Conservation (phyloP, 2,113 vertebrate genomes). For the Pelvicachromis taeniatus region DNA sequence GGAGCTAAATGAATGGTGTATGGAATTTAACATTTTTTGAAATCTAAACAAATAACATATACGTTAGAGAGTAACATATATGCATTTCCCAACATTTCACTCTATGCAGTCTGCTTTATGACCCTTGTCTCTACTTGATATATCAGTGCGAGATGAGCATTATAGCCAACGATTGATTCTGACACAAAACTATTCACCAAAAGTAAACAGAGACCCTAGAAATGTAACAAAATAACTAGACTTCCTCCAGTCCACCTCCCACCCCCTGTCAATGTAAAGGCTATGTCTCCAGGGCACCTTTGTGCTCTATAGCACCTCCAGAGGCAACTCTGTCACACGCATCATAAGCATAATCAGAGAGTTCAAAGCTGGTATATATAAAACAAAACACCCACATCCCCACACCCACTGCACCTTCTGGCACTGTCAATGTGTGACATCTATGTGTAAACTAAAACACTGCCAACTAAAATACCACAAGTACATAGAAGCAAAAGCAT, state of each 20-base stretch:
- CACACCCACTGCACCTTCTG: conserved; percentile 61
- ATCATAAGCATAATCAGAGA: conserved; percentile 61
- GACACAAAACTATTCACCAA: neutral
- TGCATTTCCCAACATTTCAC: neutral
- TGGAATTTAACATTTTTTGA: neutral
- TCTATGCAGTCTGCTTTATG: neutral
- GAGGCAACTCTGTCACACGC: conserved; percentile 63
- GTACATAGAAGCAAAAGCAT: neutral
- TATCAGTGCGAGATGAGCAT: neutral
- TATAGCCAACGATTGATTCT: neutral
- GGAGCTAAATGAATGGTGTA: neutral
- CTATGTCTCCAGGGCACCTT: conserved; percentile 21
- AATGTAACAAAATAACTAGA: neutral
- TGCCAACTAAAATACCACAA: conserved; percentile 9
- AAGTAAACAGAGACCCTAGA: neutral
- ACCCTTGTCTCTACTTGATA: neutral
- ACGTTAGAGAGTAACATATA: neutral
- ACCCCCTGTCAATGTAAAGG: neutral
- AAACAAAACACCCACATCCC: conserved; percentile 66
- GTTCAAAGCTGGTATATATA: conserved; percentile 56
- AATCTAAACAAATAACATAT: neutral
- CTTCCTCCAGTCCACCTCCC: neutral
- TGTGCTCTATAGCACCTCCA: conserved; percentile 41
- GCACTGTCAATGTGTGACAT: conserved; percentile 57
- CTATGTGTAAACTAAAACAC: conserved; percentile 36